phyloP scores from a whole-genome alignment of 2,113 vertebrate species.

The Cercopithecus mona region DNA sequence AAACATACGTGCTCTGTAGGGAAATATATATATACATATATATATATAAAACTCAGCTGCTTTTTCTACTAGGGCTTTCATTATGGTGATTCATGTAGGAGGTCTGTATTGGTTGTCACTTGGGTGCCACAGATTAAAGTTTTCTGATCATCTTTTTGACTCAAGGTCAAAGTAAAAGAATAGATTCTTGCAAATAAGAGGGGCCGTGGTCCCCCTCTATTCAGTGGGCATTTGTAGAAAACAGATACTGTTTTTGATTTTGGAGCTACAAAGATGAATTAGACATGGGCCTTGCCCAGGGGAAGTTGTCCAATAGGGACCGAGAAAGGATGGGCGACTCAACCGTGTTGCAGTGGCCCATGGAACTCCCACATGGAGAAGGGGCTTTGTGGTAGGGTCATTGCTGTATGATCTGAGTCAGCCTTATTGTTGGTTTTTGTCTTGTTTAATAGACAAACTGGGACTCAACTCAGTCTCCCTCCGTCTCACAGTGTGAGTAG shows the following conservation, averaged over 20 bases:
- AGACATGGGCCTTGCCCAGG: too few species aligned
- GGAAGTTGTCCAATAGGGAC: background rate
- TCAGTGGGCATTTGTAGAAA: background rate
- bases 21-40: too few species aligned
- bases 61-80: background rate
- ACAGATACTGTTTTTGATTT: background rate
- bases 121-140: too few species aligned
- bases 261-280: background rate
- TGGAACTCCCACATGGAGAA: background rate
- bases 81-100: accelerated
- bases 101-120: background rate
- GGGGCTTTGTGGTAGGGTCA: background rate
- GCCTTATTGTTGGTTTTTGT: background rate
- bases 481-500: background rate
- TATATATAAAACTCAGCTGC: background rate
- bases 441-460: background rate
- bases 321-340: accelerated
- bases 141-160: background rate
- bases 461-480: background rate
- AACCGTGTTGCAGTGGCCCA: background rate
- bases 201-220: background rate
- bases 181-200: background rate
- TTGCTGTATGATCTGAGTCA: background rate
- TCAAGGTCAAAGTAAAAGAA: conserved; percentile 24
- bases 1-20: accelerated